Percentiles rank a stretch among this genome's conserved stretches.
Conservation (phyloP, 2,113 vertebrate species). For the Vidua chalybeata region DNA sequence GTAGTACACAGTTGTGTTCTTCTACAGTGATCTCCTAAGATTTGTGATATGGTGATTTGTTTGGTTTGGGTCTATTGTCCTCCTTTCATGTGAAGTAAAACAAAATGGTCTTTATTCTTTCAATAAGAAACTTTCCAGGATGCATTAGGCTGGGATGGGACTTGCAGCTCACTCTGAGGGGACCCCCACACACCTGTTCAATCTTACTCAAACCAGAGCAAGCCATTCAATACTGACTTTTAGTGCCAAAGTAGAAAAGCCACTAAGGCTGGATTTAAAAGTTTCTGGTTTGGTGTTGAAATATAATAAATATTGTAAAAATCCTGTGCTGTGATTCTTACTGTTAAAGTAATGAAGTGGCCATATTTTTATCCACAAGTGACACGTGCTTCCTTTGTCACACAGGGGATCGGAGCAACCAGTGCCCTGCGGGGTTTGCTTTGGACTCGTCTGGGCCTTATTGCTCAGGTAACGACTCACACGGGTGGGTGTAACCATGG, state of each 20-base stretch:
- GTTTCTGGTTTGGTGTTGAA: background rate
- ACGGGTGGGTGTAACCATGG: background rate
- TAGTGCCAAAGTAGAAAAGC: background rate
- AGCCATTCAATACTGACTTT: background rate
- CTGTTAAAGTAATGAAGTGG: background rate
- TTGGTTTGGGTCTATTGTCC: background rate
- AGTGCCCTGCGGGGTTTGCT: conserved; percentile 89
- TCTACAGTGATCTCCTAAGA: background rate
- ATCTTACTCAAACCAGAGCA: background rate
- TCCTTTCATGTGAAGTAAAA: background rate
- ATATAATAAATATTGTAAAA: background rate
- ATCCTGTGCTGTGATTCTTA: background rate
- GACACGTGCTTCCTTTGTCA: background rate
- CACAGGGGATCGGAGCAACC: conserved; percentile 91
- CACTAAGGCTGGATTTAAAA: background rate
- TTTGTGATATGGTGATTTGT: background rate
- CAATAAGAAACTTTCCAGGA: background rate
- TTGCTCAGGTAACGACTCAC: conserved; percentile 83
- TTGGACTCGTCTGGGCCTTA: conserved; percentile 87
- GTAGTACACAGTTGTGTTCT: background rate
- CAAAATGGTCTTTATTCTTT: background rate
- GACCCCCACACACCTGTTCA: background rate
- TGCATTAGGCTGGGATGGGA: background rate
- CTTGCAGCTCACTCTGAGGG: background rate
- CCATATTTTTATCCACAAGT: background rate